phyloP scores from a whole-genome alignment of 2,888 invertebrate genomes.

The Acanthosepion pharaonis region DNA sequence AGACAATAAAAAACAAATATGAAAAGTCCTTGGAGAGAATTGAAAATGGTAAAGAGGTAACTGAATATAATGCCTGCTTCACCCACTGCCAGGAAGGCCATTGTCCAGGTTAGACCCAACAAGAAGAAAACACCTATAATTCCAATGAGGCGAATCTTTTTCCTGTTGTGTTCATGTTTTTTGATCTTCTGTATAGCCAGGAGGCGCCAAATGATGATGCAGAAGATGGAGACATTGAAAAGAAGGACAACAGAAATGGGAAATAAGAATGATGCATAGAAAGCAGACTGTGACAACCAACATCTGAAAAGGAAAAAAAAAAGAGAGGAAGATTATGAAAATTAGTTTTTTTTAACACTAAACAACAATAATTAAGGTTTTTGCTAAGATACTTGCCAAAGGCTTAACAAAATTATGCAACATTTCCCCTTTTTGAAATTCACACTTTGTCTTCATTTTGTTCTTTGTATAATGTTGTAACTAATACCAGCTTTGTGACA shows the following conservation, averaged over 20 bases:
- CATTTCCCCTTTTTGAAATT: neutral
- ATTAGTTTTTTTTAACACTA: too few species aligned
- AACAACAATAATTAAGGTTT: too few species aligned
- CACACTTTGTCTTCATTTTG: neutral
- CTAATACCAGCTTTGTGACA: too few species aligned
- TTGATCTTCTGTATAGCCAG: slow-evolving; percentile 56
- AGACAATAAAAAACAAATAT: slow-evolving; percentile 72
- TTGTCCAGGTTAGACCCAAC: slow-evolving; percentile 71
- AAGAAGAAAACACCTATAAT: slow-evolving; percentile 66
- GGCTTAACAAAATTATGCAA: neutral
- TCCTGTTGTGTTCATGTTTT: slow-evolving; percentile 60
- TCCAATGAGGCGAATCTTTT: slow-evolving; percentile 62
- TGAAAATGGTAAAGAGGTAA: slow-evolving; percentile 71
- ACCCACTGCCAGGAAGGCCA: slow-evolving; percentile 69
- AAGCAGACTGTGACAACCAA: slow-evolving; percentile 66
- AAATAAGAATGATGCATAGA: slow-evolving; percentile 67
- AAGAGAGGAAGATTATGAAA: neutral
- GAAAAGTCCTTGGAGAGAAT: slow-evolving; percentile 72
- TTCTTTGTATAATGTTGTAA: too few species aligned
- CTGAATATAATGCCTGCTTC: slow-evolving; percentile 64
- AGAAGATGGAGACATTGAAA: slow-evolving; percentile 74
- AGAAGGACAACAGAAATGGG: slow-evolving; percentile 75
- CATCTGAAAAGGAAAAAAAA: slow-evolving; percentile 60
- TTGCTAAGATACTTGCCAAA: too few species aligned
- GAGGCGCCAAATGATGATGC: slow-evolving; percentile 70